A percentile compares a stretch with the other conserved stretches of the same genome.
phyloP scores from a whole-genome alignment of 2,888 invertebrate genomes.

The Griposia aprilina region DNA sequence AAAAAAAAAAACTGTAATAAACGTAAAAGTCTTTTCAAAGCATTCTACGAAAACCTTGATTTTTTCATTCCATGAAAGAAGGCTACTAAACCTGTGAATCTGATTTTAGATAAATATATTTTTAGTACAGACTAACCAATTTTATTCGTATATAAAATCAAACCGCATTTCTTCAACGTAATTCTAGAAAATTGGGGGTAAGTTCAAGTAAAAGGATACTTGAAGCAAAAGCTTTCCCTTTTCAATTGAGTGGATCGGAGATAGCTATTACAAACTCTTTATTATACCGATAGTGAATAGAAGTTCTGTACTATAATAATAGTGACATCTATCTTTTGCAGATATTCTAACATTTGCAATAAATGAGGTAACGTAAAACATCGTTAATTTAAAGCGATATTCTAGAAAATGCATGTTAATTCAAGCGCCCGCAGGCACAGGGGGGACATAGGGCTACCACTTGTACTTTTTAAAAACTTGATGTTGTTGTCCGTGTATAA shows the following conservation, averaged over 20 bases:
- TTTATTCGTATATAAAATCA: constrained; percentile 38
- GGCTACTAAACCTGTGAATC: constrained; percentile 13
- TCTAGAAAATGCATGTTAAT: constrained; percentile 39
- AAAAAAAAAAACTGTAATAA: constrained; percentile 10
- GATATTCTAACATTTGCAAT: background rate
- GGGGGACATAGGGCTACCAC: constrained; percentile 1
- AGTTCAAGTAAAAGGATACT: background rate
- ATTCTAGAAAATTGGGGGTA: constrained; percentile 18
- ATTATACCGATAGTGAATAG: background rate
- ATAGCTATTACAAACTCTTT: background rate
- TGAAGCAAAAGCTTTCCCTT: constrained; percentile 8
- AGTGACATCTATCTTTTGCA: background rate
- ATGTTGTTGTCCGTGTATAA: background rate
- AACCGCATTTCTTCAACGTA: constrained; percentile 1
- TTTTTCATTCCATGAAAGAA: constrained; percentile 33
- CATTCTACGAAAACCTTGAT: constrained; percentile 20
- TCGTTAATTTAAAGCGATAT: constrained; percentile 23
- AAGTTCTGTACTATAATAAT: background rate
- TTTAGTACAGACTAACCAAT: constrained; percentile 25
- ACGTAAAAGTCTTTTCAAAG: constrained; percentile 7
- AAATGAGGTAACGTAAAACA: background rate
- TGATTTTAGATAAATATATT: constrained; percentile 6
- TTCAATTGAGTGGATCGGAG: background rate
- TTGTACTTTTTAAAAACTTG: background rate
- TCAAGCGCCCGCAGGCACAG: background rate